A percentile compares a stretch with the other conserved stretches of the same genome.
phyloP scores from a whole-genome alignment of 2,888 invertebrate species.

The Minunthozetes semirufus region DNA sequence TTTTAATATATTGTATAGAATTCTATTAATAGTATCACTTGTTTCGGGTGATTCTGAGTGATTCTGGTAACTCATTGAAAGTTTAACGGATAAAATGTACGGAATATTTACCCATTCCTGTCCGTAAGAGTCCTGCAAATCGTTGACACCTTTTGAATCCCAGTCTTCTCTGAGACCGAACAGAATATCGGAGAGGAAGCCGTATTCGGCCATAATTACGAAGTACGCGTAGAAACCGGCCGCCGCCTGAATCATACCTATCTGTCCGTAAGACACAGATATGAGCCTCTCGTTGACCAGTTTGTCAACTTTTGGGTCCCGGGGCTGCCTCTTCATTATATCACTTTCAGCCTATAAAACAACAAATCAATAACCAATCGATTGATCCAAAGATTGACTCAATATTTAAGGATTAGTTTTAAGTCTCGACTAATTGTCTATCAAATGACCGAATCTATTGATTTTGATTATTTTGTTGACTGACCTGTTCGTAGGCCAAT shows the following conservation, averaged over 20 bases:
- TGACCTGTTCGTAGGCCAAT: slow-evolving; percentile 70
- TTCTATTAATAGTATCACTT: too few relatives aligned
- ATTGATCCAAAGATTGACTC: neutral
- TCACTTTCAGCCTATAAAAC: slow-evolving; percentile 65
- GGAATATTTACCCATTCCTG: slow-evolving; percentile 73
- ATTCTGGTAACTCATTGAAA: too few relatives aligned
- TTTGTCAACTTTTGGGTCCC: slow-evolving; percentile 81
- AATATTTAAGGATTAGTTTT: too few relatives aligned
- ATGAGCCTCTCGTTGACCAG: slow-evolving; percentile 95
- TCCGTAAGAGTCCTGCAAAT: slow-evolving; percentile 94
- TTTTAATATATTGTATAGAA: too few relatives aligned
- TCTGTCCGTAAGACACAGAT: slow-evolving; percentile 97
- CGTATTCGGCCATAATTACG: slow-evolving; percentile 99
- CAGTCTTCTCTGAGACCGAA: slow-evolving; percentile 94
- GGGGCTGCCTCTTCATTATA: slow-evolving; percentile 87
- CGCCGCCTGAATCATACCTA: slow-evolving; percentile 56
- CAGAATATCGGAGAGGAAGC: slow-evolving; percentile 79
- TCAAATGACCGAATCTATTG: too few relatives aligned
- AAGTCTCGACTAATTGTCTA: too few relatives aligned
- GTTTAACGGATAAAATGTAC: too few relatives aligned
- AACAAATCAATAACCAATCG: too few relatives aligned
- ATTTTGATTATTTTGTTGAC: too few relatives aligned
- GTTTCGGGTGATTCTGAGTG: too few relatives aligned
- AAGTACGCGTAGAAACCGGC: slow-evolving; percentile 79
- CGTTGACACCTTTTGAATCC: slow-evolving; percentile 98